Conservation (phyloP, 1,140 invertebrate species). For the Micrasema longulum region DNA sequence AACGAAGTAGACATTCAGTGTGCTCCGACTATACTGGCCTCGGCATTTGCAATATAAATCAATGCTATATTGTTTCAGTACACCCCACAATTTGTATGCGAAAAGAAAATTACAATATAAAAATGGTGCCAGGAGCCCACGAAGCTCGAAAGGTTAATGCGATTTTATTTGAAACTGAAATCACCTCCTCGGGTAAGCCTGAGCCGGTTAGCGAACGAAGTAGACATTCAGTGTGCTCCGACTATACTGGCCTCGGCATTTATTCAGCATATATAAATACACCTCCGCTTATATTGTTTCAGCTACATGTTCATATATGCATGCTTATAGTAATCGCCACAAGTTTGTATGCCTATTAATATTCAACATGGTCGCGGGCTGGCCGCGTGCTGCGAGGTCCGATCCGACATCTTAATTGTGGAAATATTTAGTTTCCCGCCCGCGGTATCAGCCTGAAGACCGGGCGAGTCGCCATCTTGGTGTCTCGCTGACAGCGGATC, state of each 20-base stretch:
- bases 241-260: constrained; percentile 38
- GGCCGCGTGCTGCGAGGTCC: constrained; percentile 44
- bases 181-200: too few species aligned
- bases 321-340: constrained; percentile 51
- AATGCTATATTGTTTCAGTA: too few species aligned
- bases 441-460: constrained; percentile 25
- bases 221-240: too few species aligned
- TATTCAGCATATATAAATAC: constrained; percentile 44
- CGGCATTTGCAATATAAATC: too few species aligned
- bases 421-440: constrained; percentile 48
- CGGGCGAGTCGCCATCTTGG: constrained; percentile 14
- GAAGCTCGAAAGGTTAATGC: too few species aligned
- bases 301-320: constrained; percentile 38
- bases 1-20: too few species aligned
- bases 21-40: constrained; percentile 41
- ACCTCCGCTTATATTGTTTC: constrained; percentile 38
- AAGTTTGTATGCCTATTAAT: constrained; percentile 55
- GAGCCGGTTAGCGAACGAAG: too few species aligned
- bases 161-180: too few species aligned
- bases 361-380: constrained; percentile 53
- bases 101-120: too few species aligned
- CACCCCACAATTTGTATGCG: too few species aligned
- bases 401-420: constrained; percentile 53
- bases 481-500: constrained; percentile 2
- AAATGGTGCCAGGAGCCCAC: too few species aligned